phyloP scores from a whole-genome alignment of 2,888 invertebrate species.

The Calameuta pallipes region DNA sequence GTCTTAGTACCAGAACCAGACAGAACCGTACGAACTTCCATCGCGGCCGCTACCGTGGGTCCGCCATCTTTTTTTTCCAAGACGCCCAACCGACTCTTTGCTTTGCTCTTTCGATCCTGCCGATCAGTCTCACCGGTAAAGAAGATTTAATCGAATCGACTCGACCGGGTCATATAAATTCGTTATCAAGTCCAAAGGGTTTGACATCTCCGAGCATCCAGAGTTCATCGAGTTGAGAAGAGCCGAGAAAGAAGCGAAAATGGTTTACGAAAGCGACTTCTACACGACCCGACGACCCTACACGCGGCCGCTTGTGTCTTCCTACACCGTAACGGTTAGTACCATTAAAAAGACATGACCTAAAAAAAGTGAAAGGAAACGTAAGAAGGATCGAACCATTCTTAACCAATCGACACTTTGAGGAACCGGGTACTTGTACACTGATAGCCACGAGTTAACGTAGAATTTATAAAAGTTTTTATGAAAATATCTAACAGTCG shows the following conservation, averaged over 20 bases:
- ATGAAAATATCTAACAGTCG: background rate
- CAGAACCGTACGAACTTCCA: conserved; percentile 64
- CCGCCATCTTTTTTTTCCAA: conserved; percentile 19
- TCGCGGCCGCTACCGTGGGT: conserved; percentile 55
- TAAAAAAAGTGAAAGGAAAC: background rate
- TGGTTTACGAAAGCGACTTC: conserved; percentile 95
- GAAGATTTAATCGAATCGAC: conserved; percentile 11
- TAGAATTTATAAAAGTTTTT: background rate
- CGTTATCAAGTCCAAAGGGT: background rate
- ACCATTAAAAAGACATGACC: conserved; percentile 38
- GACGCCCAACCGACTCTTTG: conserved; percentile 22
- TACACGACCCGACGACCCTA: conserved; percentile 89
- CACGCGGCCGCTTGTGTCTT: conserved; percentile 77
- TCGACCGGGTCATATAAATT: background rate
- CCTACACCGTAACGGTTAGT: conserved; percentile 87
- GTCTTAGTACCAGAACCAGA: conserved; percentile 27
- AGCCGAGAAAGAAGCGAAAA: conserved; percentile 68
- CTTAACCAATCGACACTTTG: background rate
- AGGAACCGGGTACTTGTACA: background rate
- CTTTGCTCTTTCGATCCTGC: conserved; percentile 2
- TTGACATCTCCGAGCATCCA: conserved; percentile 33
- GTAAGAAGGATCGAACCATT: background rate
- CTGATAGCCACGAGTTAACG: background rate
- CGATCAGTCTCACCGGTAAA: conserved; percentile 24
- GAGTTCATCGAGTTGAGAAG: conserved; percentile 62